Base-by-base conservation (phyloP, 2,113 vertebrate species). In the Pampusana beccarii region DNA sequence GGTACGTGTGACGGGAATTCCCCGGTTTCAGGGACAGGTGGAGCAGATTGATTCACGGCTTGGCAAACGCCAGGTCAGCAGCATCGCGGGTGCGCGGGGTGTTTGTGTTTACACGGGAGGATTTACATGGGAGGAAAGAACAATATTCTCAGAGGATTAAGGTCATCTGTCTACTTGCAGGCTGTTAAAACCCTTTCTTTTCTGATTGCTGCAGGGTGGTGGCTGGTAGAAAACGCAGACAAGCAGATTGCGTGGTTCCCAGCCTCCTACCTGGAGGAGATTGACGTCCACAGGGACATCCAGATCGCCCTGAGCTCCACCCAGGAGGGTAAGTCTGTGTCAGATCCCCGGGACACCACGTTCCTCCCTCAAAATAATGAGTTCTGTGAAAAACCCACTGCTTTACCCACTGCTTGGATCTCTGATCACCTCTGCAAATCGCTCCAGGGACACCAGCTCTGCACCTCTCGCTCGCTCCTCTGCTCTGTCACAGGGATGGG, bases 221-320 rank as follows among this genome's bases (percentile, higher is more conserved):
- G 99, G 99, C 98, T 99, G 53, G 99, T 99, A 84, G 99, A 98
- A 88, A 99, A 99, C 0, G 88, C 98, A 58, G 93, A 98, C 7
- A 99, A 98, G 78, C 88, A 95, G n/a, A 87, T 98, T n/a, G 99
- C 99, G 54, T 99, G 99, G 99, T 99, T 99, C 92, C 99, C 99
- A 20, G 99, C 99, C 71, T 98, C 99, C 0, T 99, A 98, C 54
- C 97, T 99, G 96, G 98, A 98, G 73, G 71, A 97, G 33, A 96
- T 92, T 1, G 79, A 25, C 0, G 1, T 57, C 19, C 61, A 38
- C 16, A 72, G 73, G n/a, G 93, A 94, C 3, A 44, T 26, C 25
- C 57, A 87, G 61, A 44, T 6, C 3, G 3, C 18, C 34, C 21
- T 60, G 16, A 93, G 70, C 40, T 54, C 66, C 25, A 26, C 90